Conservation (phyloP, 2,888 invertebrate species). For the Acronicta aceris region DNA sequence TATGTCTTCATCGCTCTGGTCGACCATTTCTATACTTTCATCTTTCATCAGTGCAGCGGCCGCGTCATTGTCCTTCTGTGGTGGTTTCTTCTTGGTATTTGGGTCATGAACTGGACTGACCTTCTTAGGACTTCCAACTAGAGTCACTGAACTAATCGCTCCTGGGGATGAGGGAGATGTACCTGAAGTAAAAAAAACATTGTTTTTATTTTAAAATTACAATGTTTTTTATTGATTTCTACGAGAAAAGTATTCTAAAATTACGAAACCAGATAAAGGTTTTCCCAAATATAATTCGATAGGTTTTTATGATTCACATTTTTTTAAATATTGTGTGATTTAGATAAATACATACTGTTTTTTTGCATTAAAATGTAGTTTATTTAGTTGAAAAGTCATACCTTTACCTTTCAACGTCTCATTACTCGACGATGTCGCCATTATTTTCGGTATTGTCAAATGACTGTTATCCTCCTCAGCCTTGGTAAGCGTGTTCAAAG, state of each 20-base stretch:
- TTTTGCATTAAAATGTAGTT: neutral
- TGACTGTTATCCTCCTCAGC: slow-evolving; percentile 90
- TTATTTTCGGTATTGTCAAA: slow-evolving; percentile 92
- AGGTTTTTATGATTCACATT: neutral
- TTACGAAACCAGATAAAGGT: neutral
- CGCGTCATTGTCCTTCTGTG: slow-evolving; percentile 76
- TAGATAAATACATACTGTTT: neutral
- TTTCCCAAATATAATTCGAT: neutral
- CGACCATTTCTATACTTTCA: slow-evolving; percentile 84
- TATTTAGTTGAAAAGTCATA: slow-evolving; percentile 40
- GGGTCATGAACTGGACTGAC: slow-evolving; percentile 72
- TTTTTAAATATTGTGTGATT: too few relatives aligned
- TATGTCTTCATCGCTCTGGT: slow-evolving; percentile 83
- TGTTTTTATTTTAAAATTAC: too few relatives aligned
- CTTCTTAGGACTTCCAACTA: slow-evolving; percentile 90
- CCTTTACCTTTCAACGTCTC: slow-evolving; percentile 93
- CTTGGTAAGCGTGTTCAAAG: slow-evolving; percentile 70
- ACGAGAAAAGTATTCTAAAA: too few relatives aligned
- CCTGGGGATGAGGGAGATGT: slow-evolving; percentile 92
- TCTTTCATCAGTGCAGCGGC: slow-evolving; percentile 77
- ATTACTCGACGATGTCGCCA: slow-evolving; percentile 92
- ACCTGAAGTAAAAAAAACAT: slow-evolving; percentile 61
- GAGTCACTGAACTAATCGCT: slow-evolving; percentile 92
- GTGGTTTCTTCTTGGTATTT: slow-evolving; percentile 66
- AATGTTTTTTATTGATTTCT: too few relatives aligned